Conservation (phyloP, 2,888 invertebrate genomes). For the Scaptomyza tumidula region DNA sequence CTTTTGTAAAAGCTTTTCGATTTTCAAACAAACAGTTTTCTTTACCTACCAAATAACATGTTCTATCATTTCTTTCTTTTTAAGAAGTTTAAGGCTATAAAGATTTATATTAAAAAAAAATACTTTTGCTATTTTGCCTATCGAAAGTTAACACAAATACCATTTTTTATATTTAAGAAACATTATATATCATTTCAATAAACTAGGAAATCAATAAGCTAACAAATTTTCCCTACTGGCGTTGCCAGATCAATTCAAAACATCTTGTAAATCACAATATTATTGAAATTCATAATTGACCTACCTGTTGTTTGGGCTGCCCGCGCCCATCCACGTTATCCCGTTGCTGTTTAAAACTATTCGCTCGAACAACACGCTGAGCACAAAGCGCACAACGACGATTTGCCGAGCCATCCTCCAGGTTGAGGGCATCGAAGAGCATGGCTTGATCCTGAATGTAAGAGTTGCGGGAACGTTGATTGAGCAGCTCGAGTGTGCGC, state of each 20-base stretch:
- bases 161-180: not conserved
- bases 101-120: too few species aligned
- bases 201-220: too few species aligned
- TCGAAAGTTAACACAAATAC: not conserved
- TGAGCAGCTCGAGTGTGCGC: conserved; percentile 81
- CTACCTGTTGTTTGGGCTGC: conserved; percentile 63
- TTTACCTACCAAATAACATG: not conserved
- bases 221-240: not conserved
- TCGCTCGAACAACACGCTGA: conserved; percentile 44
- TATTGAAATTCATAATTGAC: conserved; percentile 6
- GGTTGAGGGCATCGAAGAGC: conserved; percentile 79
- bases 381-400: conserved; percentile 47
- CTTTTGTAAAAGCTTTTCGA: not conserved
- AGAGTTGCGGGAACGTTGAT: conserved; percentile 82
- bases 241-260: not conserved
- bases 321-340: conserved; percentile 63
- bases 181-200: not conserved
- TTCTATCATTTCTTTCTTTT: not conserved
- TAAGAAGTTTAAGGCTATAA: too few species aligned
- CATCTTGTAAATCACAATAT: too few species aligned
- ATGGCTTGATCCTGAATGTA: conserved; percentile 75
- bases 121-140: not conserved
- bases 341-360: conserved; percentile 55
- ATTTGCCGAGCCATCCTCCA: conserved; percentile 78
- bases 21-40: too few species aligned